These are phyloP conservation scores for Lordiphosa collinella DNA, from an alignment of 1,140 invertebrate species.

Conservation along the genomic window DNA sequence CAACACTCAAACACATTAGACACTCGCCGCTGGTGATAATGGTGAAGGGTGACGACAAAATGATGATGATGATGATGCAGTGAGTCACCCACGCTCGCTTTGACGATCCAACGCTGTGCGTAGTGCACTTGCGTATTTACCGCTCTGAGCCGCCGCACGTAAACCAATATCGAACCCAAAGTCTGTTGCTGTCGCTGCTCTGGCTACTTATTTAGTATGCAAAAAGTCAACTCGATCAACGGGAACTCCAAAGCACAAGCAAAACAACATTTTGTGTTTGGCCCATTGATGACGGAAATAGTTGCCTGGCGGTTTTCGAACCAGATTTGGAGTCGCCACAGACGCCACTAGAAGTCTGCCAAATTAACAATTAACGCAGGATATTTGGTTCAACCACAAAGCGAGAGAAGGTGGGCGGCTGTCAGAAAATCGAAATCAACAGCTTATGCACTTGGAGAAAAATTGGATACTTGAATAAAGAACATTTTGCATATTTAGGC, in stretches of 20 bases:
- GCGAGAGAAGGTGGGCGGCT: not conserved
- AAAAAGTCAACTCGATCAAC: constrained; percentile 15
- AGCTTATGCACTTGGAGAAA: constrained; percentile 10
- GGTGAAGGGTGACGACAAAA: constrained; percentile 10
- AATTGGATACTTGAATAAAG: no score
- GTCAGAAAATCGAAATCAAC: constrained; percentile 19
- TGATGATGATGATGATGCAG: constrained; percentile 4
- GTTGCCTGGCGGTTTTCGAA: not conserved
- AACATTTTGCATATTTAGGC: no score
- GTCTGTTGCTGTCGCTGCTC: constrained; percentile 44
- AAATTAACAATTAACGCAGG: constrained; percentile 55
- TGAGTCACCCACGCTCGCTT: not conserved
- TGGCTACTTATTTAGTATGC: constrained; percentile 45
- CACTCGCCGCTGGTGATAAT: not conserved
- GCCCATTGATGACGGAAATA: constrained; percentile 3
- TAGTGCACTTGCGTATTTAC: not conserved
- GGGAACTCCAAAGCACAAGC: constrained; percentile 36
- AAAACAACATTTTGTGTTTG: not conserved
- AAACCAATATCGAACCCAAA: constrained; percentile 29
- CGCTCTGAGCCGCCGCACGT: constrained; percentile 43
- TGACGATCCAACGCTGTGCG: constrained; percentile 1
- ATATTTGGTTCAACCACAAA: constrained; percentile 49
- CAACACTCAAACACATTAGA: constrained; percentile 5
- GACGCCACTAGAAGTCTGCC: not conserved
- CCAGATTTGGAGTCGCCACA: constrained; percentile 12